Percentiles rank a stretch among this genome's conserved stretches.
Evolutionary conservation across 1,140 invertebrate species (phyloP).

Genomic region (Hycleus cichorii): DNA sequence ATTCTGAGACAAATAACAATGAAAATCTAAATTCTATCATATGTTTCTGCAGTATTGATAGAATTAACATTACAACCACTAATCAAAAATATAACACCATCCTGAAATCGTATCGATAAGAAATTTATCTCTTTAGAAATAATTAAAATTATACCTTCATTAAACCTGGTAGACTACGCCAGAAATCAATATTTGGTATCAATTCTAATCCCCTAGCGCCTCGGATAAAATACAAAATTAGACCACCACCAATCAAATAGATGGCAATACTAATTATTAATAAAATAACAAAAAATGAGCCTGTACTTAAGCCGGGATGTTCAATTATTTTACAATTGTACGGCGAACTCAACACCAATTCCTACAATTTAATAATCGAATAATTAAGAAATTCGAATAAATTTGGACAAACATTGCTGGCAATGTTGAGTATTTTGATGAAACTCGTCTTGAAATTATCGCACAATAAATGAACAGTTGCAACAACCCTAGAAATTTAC

Average conservation of each 20-base stretch:
- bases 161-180: conserved; percentile 47
- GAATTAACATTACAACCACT: conserved; percentile 29
- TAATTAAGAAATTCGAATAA: conserved; percentile 2
- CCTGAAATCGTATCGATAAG: conserved; percentile 20
- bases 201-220: conserved; percentile 50
- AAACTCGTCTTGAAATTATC: not conserved
- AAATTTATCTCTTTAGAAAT: not conserved
- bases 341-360: conserved; percentile 20
- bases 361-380: conserved; percentile 16
- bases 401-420: conserved; percentile 7
- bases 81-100: conserved; percentile 30
- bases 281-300: conserved; percentile 25
- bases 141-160: conserved; percentile 42
- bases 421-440: conserved; percentile 13
- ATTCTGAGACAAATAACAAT: not conserved
- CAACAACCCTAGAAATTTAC: not conserved
- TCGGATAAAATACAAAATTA: conserved; percentile 49
- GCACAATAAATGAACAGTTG: conserved; percentile 14
- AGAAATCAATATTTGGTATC: conserved; percentile 50
- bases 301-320: conserved; percentile 27
- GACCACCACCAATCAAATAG: conserved; percentile 41
- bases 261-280: conserved; percentile 22
- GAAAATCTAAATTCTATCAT: conserved; percentile 30
- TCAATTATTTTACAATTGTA: conserved; percentile 15
- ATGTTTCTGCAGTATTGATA: conserved; percentile 29